Evolutionary conservation across 1,140 invertebrate species (phyloP), one percentile per base, ranked within the genome.

Genomic region (Drosophila orosa): DNA sequence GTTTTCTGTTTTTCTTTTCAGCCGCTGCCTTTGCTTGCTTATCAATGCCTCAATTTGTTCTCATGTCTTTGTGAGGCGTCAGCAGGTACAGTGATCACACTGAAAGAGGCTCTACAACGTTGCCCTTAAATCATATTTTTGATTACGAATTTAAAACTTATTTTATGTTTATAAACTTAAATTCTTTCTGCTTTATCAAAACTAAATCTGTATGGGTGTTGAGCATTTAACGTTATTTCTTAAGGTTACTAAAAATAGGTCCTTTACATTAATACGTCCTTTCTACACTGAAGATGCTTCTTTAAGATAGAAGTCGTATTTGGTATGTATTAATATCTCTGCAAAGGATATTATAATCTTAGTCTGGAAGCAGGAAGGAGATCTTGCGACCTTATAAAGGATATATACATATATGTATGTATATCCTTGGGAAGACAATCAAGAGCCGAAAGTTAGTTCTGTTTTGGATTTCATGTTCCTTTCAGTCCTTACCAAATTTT

Each of bases 1-100:
- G 74, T 75, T 75, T 73, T 66, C 65, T 29, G 45, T 29, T 40
- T 68, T 40, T n/a, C 55, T 25, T 57, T 42, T 42, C 35, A 57
- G 54, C 22, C 47, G 24, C 35, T 44, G 25, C 44, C 19, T 29
- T 37, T 45, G 19, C 19, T 24, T 40, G 29, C 71, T 76, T 76
- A 76, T 76, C 74, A 76, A 76, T 60, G 61, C 72, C 74, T 40
- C 61, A 44, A 42, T 68, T 54, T 54, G 65, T 68, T 68, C 60
- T 13, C 45, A 33, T 48, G 44, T 60, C 57, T 57, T 25, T 60
- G 22, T 33, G 57, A 33, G 19, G 22, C 40, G 5, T 33, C 27
- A 13, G 25, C 17, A 66, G 45, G 65, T 66, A 68, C 65, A 68
- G 65, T 68, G 24, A 31, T 12, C 22, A 35, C 29, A n/a, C 50